Evolutionary conservation across 1,140 invertebrate species (phyloP), one percentile per base, ranked within the genome.

Genomic region (Listronotus bonariensis): DNA sequence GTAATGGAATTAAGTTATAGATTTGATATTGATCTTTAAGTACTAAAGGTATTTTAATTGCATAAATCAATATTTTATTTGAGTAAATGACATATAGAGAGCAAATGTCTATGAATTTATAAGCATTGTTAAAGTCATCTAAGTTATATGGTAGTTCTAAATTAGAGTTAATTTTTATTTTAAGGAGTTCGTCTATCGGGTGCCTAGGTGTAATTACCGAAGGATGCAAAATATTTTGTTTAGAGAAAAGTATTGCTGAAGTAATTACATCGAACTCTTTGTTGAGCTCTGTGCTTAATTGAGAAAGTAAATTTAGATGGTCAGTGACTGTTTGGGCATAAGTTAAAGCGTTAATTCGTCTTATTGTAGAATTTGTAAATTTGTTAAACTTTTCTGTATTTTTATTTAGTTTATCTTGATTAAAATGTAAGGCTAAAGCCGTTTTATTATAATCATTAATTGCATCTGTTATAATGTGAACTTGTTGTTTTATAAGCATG

Each of bases 221-320:
- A 8, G 66, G n/a, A n/a, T 68, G n/a, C n/a, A n/a, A n/a, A n/a
- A n/a, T n/a, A n/a, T n/a, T n/a, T n/a, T n/a, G n/a, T n/a, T 68
- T 68, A 15, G 61, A 45, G 52, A 64, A 68, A 20, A 59, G 36
- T 52, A 68, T 64, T 14, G 66, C 32, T 52, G 48, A 55, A 18
- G 53, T 68, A 42, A 46, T 15, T 18, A 54, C 34, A 36, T 68
- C 55, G 42, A 14, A 63, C 49, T 68, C 42, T 49, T 68, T 60
- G 20, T 49, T 63, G 6, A 68, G 42, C 54, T 67, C 57, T 7
- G 10, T 38, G 9, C 51, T 41, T 7, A 45, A 49, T 46, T 57
- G 52, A n/a, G 61, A 49, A n/a, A n/a, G n/a, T n/a, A n/a, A n/a
- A 48, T 57, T 56, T 20, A 48, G 7, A 15, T 66, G 51, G 11